These are phyloP conservation scores for Vimba vimba DNA, from an alignment of 2,113 vertebrate species.

Conservation along the genomic window DNA sequence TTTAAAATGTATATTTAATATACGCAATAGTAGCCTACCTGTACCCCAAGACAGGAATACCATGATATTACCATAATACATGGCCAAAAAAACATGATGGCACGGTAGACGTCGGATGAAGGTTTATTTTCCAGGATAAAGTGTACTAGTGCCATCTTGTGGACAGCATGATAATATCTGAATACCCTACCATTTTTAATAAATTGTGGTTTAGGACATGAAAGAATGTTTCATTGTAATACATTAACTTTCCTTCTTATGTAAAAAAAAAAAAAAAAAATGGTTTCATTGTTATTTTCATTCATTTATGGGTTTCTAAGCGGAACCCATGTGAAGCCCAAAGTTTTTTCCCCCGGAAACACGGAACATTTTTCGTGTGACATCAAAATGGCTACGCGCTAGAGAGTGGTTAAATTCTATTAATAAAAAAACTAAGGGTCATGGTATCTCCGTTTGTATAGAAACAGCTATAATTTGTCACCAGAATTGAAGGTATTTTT, in stretches of 20 bases:
- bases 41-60: no score
- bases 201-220: not conserved
- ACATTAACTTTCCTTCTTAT: not conserved
- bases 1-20: not conserved
- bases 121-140: not conserved
- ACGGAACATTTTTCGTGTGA: not conserved
- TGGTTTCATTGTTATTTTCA: not conserved
- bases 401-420: not conserved
- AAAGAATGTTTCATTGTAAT: not conserved
- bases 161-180: not conserved
- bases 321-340: not conserved
- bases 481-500: not conserved
- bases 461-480: not conserved
- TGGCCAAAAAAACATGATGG: not conserved
- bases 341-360: not conserved
- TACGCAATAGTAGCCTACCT: no score
- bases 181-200: not conserved
- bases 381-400: conserved; percentile 20
- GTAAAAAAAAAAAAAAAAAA: not conserved
- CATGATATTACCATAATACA: not conserved
- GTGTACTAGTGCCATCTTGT: conserved; percentile 16
- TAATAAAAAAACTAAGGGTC: not conserved
- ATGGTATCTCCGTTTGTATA: not conserved
- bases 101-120: not conserved
- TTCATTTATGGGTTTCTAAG: not conserved